These are phyloP conservation scores for Spicauda simplicius DNA, from an alignment of 2,888 invertebrate species.

Conservation along the genomic window DNA sequence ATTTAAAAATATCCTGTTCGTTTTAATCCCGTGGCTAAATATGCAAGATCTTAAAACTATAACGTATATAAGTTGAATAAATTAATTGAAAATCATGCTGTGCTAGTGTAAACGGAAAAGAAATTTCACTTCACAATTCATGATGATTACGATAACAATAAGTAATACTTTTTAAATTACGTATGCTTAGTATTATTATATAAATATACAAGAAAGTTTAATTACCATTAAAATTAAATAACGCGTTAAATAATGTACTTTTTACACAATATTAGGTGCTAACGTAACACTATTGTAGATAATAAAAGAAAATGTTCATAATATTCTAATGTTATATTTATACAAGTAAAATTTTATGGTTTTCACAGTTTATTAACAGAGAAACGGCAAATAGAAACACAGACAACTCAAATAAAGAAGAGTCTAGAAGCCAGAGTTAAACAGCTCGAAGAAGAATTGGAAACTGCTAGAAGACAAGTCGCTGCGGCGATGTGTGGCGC, in stretches of 20 bases:
- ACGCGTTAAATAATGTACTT: too few relatives aligned
- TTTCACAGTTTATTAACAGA: slow-evolving; percentile 66
- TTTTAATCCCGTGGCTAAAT: too few relatives aligned
- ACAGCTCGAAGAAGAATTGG: slow-evolving; percentile 64
- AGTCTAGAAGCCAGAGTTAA: slow-evolving; percentile 58
- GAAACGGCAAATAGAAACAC: slow-evolving; percentile 60
- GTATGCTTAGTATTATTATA: neutral
- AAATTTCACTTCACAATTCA: neutral
- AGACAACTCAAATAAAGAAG: slow-evolving; percentile 51
- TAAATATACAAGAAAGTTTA: neutral
- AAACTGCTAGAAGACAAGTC: slow-evolving; percentile 61
- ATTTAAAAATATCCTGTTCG: too few relatives aligned
- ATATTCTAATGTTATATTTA: neutral
- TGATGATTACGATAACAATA: neutral
- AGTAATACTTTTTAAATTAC: neutral
- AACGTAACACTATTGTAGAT: neutral
- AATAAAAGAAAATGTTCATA: neutral
- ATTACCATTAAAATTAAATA: neutral
- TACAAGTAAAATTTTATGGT: neutral
- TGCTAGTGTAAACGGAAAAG: neutral
- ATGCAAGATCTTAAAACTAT: too few relatives aligned
- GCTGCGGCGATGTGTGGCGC: slow-evolving; percentile 56
- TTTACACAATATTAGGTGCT: too few relatives aligned
- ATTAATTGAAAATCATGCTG: too few relatives aligned
- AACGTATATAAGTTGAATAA: too few relatives aligned